phyloP scores from a whole-genome alignment of 2,113 vertebrate species.

The Myotis lucifugus region DNA sequence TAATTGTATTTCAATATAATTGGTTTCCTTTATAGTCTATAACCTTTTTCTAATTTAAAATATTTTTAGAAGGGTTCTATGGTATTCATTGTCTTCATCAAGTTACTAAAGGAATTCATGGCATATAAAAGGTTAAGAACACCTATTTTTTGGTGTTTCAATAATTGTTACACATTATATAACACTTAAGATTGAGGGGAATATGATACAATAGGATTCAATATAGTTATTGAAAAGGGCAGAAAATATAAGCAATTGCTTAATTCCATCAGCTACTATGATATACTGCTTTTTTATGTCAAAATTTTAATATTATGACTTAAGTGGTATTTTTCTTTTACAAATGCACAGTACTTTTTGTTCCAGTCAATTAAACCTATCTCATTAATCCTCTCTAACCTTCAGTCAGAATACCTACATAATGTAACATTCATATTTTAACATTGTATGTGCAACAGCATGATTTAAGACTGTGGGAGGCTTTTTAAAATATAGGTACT shows the following conservation, averaged over 20 bases:
- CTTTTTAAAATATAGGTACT: background rate
- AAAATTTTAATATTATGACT: slow-evolving; percentile 59
- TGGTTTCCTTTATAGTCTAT: background rate
- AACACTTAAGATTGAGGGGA: background rate
- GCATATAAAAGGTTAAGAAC: background rate
- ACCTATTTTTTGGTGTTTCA: background rate
- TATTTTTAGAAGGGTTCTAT: background rate
- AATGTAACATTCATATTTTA: slow-evolving; percentile 48
- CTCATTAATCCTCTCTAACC: slow-evolving; percentile 65
- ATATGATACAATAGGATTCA: slow-evolving; percentile 15
- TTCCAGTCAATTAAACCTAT: slow-evolving; percentile 65
- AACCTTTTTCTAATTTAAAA: background rate
- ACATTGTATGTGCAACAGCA: background rate
- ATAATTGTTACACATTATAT: background rate
- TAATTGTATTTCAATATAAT: slow-evolving; percentile 39
- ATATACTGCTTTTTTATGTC: slow-evolving; percentile 43
- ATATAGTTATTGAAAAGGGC: background rate
- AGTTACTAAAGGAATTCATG: background rate
- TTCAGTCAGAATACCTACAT: slow-evolving; percentile 42
- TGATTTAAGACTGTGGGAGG: slow-evolving; percentile 4
- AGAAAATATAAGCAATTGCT: slow-evolving; percentile 47
- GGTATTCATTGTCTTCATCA: background rate
- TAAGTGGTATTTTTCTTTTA: slow-evolving; percentile 59
- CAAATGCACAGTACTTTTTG: slow-evolving; percentile 42
- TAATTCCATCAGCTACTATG: slow-evolving; percentile 4